Evolutionary conservation across 1,140 invertebrate species (phyloP).

Genomic region (Bicyclus anynana): DNA sequence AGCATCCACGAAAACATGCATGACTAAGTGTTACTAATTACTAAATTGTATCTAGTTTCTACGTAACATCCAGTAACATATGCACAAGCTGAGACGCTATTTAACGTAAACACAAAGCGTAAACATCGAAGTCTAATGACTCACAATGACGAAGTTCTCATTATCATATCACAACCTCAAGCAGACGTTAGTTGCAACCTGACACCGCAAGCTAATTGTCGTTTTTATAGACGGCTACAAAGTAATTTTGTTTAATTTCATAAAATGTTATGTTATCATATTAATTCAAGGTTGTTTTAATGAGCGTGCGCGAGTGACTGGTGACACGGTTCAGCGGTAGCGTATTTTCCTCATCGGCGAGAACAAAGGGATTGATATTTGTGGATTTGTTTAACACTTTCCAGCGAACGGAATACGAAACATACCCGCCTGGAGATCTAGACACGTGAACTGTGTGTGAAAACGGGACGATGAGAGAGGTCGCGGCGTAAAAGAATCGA

Average conservation of each 20-base stretch:
- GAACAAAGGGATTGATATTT: slow-evolving; percentile 67
- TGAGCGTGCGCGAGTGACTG: slow-evolving; percentile 44
- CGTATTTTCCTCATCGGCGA: slow-evolving; percentile 61
- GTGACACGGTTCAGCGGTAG: slow-evolving; percentile 35
- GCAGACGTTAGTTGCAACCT: slow-evolving; percentile 62
- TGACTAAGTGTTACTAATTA: slow-evolving; percentile 43
- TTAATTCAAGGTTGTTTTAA: slow-evolving; percentile 37
- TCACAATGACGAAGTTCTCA: slow-evolving; percentile 72
- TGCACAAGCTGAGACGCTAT: slow-evolving; percentile 37
- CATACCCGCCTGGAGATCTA: slow-evolving; percentile 63
- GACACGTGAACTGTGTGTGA: slow-evolving; percentile 56
- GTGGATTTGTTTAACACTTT: slow-evolving; percentile 55
- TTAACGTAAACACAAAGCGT: slow-evolving; percentile 68
- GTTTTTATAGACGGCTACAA: slow-evolving; percentile 36
- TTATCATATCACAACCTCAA: slow-evolving; percentile 68
- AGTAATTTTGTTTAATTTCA: slow-evolving; percentile 21
- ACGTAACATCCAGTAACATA: slow-evolving; percentile 44
- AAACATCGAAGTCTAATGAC: slow-evolving; percentile 67
- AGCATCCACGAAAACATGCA: slow-evolving; percentile 32
- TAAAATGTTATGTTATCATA: slow-evolving; percentile 25
- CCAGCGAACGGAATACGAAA: slow-evolving; percentile 26
- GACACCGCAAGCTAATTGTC: slow-evolving; percentile 47
- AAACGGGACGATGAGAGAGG: slow-evolving; percentile 59
- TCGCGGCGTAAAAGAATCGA: slow-evolving; percentile 62
- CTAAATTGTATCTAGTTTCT: slow-evolving; percentile 45